Conservation (phyloP, 2,888 invertebrate species). For the Zygothrica quintamaculata region DNA sequence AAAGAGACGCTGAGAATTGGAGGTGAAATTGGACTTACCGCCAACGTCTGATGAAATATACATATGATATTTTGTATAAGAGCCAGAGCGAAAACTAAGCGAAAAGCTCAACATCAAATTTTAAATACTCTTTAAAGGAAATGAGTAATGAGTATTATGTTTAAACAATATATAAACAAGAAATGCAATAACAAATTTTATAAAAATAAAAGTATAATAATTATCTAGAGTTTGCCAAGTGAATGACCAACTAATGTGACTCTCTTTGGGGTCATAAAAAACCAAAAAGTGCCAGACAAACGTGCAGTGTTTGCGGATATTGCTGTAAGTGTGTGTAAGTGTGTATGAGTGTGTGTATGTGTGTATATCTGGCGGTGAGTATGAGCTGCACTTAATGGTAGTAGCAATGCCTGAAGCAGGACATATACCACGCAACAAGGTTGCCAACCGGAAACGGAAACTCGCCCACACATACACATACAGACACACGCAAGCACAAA, state of each 20-base stretch:
- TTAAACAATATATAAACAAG: no score
- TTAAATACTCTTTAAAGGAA: slow-evolving; percentile 3
- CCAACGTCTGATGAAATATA: slow-evolving; percentile 11
- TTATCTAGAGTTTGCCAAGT: slow-evolving; percentile 9
- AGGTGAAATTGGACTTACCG: neutral
- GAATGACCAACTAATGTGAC: slow-evolving; percentile 4
- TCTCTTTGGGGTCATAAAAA: slow-evolving; percentile 6
- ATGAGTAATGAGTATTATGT: no score
- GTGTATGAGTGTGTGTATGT: slow-evolving; percentile 9
- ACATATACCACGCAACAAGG: slow-evolving; percentile 27
- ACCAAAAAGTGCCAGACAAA: slow-evolving; percentile 12
- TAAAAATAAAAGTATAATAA: neutral
- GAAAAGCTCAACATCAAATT: neutral
- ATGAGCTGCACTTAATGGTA: slow-evolving; percentile 29
- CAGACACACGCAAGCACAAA: slow-evolving; percentile 4
- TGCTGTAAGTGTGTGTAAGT: neutral
- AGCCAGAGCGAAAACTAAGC: no score
- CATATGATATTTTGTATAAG: slow-evolving; percentile 15
- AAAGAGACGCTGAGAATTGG: slow-evolving; percentile 6
- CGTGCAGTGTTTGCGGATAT: slow-evolving; percentile 2
- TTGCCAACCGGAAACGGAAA: slow-evolving; percentile 52
- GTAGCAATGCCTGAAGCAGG: slow-evolving; percentile 1
- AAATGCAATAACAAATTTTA: neutral
- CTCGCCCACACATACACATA: slow-evolving; percentile 26
- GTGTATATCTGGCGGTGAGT: slow-evolving; percentile 10